Base-by-base conservation (phyloP, 2,797 vertebrate species). In the Hydrolagus colliei region DNA sequence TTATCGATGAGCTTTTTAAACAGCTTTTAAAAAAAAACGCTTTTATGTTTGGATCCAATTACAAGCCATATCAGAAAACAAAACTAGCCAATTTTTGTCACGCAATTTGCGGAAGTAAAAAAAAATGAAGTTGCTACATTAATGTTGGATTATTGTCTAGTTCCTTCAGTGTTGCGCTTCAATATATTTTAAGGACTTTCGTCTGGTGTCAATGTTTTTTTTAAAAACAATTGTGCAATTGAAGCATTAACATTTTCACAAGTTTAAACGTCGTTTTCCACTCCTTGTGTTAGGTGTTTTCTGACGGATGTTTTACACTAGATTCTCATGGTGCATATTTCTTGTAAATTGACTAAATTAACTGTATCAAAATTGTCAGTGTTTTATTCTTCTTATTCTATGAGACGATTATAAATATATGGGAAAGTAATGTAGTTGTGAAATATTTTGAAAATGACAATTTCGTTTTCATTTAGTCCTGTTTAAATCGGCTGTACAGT, bases 361-460 rank as follows among this genome's bases (percentile, higher is more conserved):
- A 96, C 95, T 97, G 96, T 98, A 97, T 96, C 94, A 95, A 95
- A 97, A 94, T 93, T 91, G 96, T 52, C 41, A 4, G 22, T 32
- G 41, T 18, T 96, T 96, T 97, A 97, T 97, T 97, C 95, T 95
- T 96, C 96, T 97, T 27, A 96, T 96, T 96, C 95, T 97, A 97
- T 97, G 9, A 84, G 13, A 71, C 2, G 20, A 92, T 91, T 94
- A 94, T 97, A 96, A 96, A 93, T 77, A 94, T 97, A 97, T 96
- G 95, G 90, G 96, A 96, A 95, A 97, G 95, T 98, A 96, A 96
- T 94, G 96, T 97, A 95, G 93, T 96, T 95, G 96, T 97, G 95
- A 94, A 96, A 96, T 97, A 97, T 98, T 98, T 98, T 98, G 97
- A 93, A 97, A 96, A 97, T 98, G 79, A 9, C 67, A 97, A 96